Evolutionary conservation across 2,113 vertebrate species (phyloP), one percentile per base, ranked within the genome.

Genomic region (Actenoides lindsayi): DNA sequence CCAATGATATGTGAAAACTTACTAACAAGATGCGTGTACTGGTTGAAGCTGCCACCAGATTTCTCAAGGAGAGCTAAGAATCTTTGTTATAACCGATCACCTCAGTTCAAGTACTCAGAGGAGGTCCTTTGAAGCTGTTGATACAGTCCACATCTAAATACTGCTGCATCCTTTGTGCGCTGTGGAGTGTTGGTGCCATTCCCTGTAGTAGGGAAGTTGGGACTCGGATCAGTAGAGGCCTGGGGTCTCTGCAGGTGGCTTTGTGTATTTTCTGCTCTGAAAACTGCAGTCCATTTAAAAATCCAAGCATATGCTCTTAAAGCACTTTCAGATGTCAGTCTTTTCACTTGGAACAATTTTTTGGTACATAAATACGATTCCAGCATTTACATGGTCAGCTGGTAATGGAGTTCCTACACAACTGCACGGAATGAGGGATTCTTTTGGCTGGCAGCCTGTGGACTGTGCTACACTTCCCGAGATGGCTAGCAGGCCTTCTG

Each of bases 281-380:
- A 88, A 95, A 41, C 51, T 77, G 41, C 64, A 51, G 30, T 68
- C 9, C 10, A 28, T 63, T 68, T 53, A 60, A 86, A 90, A 93
- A 86, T 84, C 39, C 56, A 75, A 76, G 41, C n/a, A 42, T 59
- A 13, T 27, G 39, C 80, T 95, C 75, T 90, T 89, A 69, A 82
- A 79, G 81, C 31, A 56, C 80, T 82, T 81, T 86, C n/a, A 37
- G 28, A 41, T 87, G 51, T 89, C 83, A 64, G 53, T 71, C 39
- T 62, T 92, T 90, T 91, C 53, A 15, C 70, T 93, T 41, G 69
- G 57, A 73, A 46, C 85, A 83, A 75, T 90, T 86, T 76, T 63
- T 83, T 75, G 51, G 51, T 57, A 15, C 24, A 10, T 79, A 78
- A 87, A 81, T 68, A 28, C 11, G 62, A 74, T 80, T 50, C 39